Evolutionary conservation across 2,888 invertebrate genomes (phyloP), one percentile per base, ranked within the genome.

Genomic region (Meliscaeva auricollis): DNA sequence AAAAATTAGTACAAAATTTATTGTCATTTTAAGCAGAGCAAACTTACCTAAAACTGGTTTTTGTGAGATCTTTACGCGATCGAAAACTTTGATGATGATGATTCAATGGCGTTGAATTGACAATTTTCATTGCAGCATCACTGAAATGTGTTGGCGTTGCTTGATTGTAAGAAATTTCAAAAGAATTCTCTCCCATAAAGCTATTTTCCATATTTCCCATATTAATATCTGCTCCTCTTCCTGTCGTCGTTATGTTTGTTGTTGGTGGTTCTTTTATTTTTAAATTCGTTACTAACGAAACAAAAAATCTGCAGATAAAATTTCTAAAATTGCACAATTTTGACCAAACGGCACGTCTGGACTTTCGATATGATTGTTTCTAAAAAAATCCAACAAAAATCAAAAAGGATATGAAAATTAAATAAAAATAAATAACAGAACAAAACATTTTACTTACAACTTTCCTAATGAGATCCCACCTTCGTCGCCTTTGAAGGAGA

Each of bases 51-150:
- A 89, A 89, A 85, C 88, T 89, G 6, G 88, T 89, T 79, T 89
- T 90, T 13, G 89, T 88, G 75, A 89, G 88, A 87, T 91, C 91
- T 50, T 90, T 89, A n/a, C 90, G 89, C 20, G 89, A 89, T 46
- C 90, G 89, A 50, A 90, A 88, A 68, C 88, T 87, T 46, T 79
- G 88, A n/a, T 89, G 89, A 81, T 90, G 89, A 41, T 90, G 90
- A 88, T 91, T 91, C 0, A 92, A 82, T 0, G 92, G 92, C 6
- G 92, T 92, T 3, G 92, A 92, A 74, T 91, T 92, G 3, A 90
- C 89, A 52, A 91, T 88, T 76, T 89, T 89, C n/a, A 87, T 81
- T 17, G 88, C 78, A 50, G 48, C 73, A 48, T 82, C 75, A n/a
- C 87, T 77, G 46, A 88, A 79, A 26, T 88, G 85, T 7, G 88